Evolutionary conservation across 2,797 vertebrate species (phyloP).

Genomic region (Sphenodon punctatus): DNA sequence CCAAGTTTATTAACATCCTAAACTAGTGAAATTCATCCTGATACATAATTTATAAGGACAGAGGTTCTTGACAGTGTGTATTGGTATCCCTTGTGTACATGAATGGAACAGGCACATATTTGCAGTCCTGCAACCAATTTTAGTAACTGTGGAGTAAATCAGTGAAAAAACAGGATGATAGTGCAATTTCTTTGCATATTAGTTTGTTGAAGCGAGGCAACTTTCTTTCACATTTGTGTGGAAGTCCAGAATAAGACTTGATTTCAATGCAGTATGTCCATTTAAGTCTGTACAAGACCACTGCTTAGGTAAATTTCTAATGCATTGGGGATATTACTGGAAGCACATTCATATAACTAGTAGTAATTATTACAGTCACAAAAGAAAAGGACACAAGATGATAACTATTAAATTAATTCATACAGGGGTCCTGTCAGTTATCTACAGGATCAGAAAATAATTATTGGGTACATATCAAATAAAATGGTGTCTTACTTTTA

Average conservation of each 20-base stretch:
- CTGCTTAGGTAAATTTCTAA: not conserved
- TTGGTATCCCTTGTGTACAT: slow-evolving; percentile 43
- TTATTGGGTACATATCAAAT: not conserved
- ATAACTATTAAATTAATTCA: slow-evolving; percentile 17
- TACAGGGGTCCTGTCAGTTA: not conserved
- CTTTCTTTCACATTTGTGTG: not conserved
- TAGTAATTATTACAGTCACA: slow-evolving; percentile 35
- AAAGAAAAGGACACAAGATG: slow-evolving; percentile 12
- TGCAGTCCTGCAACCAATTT: no score
- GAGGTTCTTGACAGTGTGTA: slow-evolving; percentile 34
- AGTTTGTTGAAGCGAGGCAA: slow-evolving; percentile 32
- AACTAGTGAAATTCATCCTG: no score
- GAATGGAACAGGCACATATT: slow-evolving; percentile 28
- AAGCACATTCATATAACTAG: slow-evolving; percentile 39
- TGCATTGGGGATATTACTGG: not conserved
- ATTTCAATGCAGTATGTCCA: no score
- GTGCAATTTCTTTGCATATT: slow-evolving; percentile 20
- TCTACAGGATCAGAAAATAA: not conserved
- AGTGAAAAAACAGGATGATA: slow-evolving; percentile 1
- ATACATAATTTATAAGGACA: slow-evolving; percentile 12
- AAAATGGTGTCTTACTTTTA: not conserved
- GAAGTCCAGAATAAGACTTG: no score
- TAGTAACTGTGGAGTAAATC: slow-evolving; percentile 33
- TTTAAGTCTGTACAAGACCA: not conserved
- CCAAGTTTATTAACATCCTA: no score